Percentiles rank a stretch among this genome's conserved stretches.
Conservation (phyloP, 2,888 invertebrate species). For the Sabatieria punctata region DNA sequence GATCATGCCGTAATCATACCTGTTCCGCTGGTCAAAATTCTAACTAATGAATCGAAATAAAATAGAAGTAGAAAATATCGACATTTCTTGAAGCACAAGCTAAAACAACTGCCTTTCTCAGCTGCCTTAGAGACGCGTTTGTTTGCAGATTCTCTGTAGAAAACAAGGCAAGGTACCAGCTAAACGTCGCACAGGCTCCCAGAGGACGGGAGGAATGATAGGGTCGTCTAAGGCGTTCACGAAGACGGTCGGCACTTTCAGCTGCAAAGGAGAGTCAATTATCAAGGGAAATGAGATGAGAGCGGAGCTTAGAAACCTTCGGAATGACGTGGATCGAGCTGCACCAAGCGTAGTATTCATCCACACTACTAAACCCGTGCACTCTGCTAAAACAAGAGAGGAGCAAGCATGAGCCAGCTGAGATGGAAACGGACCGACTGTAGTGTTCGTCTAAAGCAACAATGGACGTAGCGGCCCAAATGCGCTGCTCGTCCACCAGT, state of each 20-base stretch:
- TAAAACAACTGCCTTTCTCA: too few species aligned
- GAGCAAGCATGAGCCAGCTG: background rate
- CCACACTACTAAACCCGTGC: background rate
- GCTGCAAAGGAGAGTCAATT: too few species aligned
- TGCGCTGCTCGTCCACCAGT: constrained; percentile 49
- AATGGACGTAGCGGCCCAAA: constrained; percentile 66
- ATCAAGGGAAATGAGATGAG: too few species aligned
- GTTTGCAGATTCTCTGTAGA: too few species aligned
- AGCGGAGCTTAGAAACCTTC: too few species aligned
- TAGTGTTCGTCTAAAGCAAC: constrained; percentile 76
- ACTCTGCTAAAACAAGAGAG: background rate
- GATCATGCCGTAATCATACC: too few species aligned
- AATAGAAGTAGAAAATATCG: too few species aligned
- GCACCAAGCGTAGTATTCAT: background rate
- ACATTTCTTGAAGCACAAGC: too few species aligned
- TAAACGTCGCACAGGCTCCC: constrained; percentile 49
- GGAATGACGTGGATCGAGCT: background rate
- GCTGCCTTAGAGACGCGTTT: too few species aligned
- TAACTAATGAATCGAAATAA: too few species aligned
- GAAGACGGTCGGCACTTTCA: constrained; percentile 76
- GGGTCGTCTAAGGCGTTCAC: constrained; percentile 82
- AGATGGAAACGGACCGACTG: constrained; percentile 41
- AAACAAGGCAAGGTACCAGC: too few species aligned
- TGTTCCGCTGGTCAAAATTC: too few species aligned
- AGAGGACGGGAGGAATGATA: constrained; percentile 59